Base-by-base conservation (phyloP, 2,888 invertebrate genomes). In the Caenorhabditis imperialis region DNA sequence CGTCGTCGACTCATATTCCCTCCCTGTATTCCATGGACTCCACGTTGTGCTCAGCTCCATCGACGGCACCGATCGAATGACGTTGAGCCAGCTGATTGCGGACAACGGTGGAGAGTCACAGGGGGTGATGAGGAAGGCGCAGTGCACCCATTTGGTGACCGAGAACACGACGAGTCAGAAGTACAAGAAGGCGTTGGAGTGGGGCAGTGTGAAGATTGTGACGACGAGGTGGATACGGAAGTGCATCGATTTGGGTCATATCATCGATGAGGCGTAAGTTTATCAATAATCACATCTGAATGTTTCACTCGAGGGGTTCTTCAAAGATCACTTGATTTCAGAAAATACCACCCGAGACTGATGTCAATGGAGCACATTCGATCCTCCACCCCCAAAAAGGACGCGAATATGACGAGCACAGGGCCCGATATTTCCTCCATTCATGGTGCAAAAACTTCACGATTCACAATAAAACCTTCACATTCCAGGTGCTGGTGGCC, bases 71-170 rank as follows among this genome's bases (percentile, higher is more conserved):
- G 81, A 83, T 35, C 75, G 84, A 4, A 22, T 37, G 5, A 77
- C 79, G 30, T 48, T 79, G 8, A 60, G 69, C 0, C 74, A 77
- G n/a, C 38, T 83, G 38, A 57, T 84, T 10, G 81, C 81, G 37
- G 45, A 63, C 20, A 53, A 84, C 45, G 84, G 82, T 16, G 85
- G 79, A 20, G 57, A 37, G 10, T 65, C 80, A 42, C 63, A 71
- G 18, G 79, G 79, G 14, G 77, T 77, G 16, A 84, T 85, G 85
- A 53, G 51, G n/a, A 73, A 57, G 42, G 48, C 27, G 1, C 45
- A 27, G 27, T 84, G 84, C 42, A 84, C 81, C 0, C 84, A 85
- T 72, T 48, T 85, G 18, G 63, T 85, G 3, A 70, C 78, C 2
- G 78, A 81, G 27, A 55, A 63, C 18, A 81, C 76, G 40, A 67